These are phyloP conservation scores for Steinernema feltiae DNA, from an alignment of 1,140 invertebrate genomes.

Conservation along the genomic window DNA sequence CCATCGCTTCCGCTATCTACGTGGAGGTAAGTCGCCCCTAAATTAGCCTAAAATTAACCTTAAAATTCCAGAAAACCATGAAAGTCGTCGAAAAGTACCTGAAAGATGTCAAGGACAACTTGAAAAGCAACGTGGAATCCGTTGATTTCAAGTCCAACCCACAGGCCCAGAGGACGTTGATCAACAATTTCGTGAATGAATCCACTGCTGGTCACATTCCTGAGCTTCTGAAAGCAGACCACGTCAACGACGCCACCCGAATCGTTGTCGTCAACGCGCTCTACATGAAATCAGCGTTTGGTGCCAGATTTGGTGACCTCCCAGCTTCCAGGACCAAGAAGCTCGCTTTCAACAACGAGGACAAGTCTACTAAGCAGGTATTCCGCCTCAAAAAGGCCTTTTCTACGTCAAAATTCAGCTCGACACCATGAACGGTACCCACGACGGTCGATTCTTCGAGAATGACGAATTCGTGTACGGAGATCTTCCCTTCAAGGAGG, in stretches of 20 bases:
- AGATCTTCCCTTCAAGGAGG: not conserved
- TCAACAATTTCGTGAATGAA: slow-evolving; percentile 5
- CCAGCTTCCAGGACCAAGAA: not conserved
- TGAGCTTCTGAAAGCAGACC: not conserved
- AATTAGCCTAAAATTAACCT: not conserved
- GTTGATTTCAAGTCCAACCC: not conserved
- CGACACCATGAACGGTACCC: not conserved
- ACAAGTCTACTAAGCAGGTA: not conserved
- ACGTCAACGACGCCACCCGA: not conserved
- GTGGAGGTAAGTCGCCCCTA: not conserved
- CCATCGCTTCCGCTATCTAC: slow-evolving; percentile 2
- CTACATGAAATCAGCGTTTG: not conserved
- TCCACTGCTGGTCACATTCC: not conserved
- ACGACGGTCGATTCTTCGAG: not conserved
- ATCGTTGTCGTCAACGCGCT: not conserved
- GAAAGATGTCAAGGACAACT: not conserved
- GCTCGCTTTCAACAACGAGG: not conserved
- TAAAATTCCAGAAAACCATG: not conserved
- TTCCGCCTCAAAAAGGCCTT: not conserved
- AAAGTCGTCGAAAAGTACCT: not conserved
- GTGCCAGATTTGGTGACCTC: not conserved
- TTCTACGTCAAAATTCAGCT: too few species aligned
- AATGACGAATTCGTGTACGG: not conserved
- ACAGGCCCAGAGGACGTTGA: not conserved
- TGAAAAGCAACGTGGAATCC: not conserved